Evolutionary conservation across 2,888 invertebrate species (phyloP).

Genomic region (Trichogramma evanescens): DNA sequence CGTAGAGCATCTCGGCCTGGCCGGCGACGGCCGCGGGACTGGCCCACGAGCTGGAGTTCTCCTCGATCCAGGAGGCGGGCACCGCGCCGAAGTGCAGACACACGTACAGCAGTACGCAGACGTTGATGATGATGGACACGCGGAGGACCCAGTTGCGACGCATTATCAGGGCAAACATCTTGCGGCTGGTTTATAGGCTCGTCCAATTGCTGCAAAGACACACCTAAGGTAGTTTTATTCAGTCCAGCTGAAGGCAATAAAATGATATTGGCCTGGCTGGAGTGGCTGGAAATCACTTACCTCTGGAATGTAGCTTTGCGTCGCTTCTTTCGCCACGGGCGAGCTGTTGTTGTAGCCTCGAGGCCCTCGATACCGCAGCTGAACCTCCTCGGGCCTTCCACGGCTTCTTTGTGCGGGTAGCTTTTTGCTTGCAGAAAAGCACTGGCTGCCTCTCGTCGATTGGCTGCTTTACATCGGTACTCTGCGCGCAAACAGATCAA

Average conservation of each 20-base stretch:
- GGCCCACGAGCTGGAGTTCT: constrained; percentile 33
- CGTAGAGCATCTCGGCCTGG: constrained; percentile 45
- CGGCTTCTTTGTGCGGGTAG: too few species aligned
- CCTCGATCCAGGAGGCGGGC: constrained; percentile 46
- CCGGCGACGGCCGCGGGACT: constrained; percentile 11
- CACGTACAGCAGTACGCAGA: constrained; percentile 65
- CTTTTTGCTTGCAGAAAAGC: too few species aligned
- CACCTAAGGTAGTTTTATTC: not conserved
- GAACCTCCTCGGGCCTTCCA: too few species aligned
- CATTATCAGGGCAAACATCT: constrained; percentile 34
- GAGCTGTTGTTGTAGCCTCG: constrained; percentile 5
- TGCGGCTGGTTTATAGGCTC: not conserved
- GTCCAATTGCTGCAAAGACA: not conserved
- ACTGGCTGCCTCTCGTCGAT: too few species aligned
- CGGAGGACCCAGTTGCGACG: constrained; percentile 66
- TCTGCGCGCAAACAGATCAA: too few species aligned
- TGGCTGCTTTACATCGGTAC: too few species aligned
- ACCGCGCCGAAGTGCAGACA: constrained; percentile 56
- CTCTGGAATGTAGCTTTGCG: not conserved
- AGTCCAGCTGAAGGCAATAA: not conserved
- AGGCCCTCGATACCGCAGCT: not conserved
- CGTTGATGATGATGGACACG: constrained; percentile 67
- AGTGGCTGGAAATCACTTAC: not conserved
- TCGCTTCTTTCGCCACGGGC: constrained; percentile 18
- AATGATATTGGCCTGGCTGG: constrained; percentile 3